Evolutionary conservation across 1,140 invertebrate genomes (phyloP).

Genomic region (Rhyacophila brunnea): DNA sequence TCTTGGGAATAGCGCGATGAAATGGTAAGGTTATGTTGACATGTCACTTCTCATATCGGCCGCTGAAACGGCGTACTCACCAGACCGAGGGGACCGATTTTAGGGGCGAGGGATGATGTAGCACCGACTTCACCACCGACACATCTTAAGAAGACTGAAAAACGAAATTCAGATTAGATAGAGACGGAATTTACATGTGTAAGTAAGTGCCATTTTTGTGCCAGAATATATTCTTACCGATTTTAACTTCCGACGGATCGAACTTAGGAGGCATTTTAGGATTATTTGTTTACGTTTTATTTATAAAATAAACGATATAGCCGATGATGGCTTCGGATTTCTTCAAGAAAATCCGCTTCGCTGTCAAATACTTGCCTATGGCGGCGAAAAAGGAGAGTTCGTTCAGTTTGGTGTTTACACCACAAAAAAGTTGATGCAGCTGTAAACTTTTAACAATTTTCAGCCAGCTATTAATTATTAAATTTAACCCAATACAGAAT

Average conservation of each 20-base stretch:
- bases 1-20: conserved; percentile 2
- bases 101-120: conserved; percentile 97
- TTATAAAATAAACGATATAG: conserved; percentile 8
- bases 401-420: not conserved
- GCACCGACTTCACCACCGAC: conserved; percentile 99
- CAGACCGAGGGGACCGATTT: conserved; percentile 98
- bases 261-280: conserved; percentile 84
- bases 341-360: conserved; percentile 9
- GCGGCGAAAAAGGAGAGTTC: conserved; percentile 13
- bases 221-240: conserved; percentile 65
- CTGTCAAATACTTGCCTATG: conserved; percentile 13
- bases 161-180: conserved; percentile 30
- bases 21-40: conserved; percentile 11
- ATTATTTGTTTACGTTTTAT: conserved; percentile 1
- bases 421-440: no score
- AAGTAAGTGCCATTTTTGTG: not conserved
- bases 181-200: conserved; percentile 18
- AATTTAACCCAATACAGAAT: no score
- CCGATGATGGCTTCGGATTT: conserved; percentile 22
- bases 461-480: no score
- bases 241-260: conserved; percentile 94
- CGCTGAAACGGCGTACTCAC: conserved; percentile 62
- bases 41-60: not conserved
- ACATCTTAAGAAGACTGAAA: conserved; percentile 90
- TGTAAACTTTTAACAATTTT: no score